Percentiles rank a stretch among this genome's conserved stretches.
phyloP scores from a whole-genome alignment of 2,113 vertebrate species.

The Microtus ochrogaster region DNA sequence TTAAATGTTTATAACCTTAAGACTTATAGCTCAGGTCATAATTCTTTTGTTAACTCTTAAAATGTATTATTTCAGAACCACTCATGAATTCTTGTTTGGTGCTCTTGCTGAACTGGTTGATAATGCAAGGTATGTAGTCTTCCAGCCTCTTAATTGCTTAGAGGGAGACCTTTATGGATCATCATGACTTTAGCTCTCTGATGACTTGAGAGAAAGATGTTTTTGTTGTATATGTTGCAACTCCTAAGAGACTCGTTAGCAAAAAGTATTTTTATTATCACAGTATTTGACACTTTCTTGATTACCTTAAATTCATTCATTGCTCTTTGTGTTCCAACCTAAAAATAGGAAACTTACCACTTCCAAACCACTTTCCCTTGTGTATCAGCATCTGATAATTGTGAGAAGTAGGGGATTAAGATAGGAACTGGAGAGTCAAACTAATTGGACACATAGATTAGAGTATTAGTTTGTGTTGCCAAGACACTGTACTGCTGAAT shows the following conservation, averaged over 20 bases:
- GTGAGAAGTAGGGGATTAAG: slow-evolving; percentile 49
- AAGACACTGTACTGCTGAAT: background rate
- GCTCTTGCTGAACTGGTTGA: slow-evolving; percentile 98
- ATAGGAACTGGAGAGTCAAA: slow-evolving; percentile 36
- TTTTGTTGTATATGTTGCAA: slow-evolving; percentile 29
- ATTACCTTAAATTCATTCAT: slow-evolving; percentile 43
- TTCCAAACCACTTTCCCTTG: slow-evolving; percentile 6
- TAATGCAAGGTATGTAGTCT: slow-evolving; percentile 95
- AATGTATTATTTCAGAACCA: slow-evolving; percentile 91
- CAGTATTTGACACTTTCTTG: slow-evolving; percentile 29
- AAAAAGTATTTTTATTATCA: slow-evolving; percentile 53
- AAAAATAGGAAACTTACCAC: slow-evolving; percentile 42
- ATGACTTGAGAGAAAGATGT: slow-evolving; percentile 27
- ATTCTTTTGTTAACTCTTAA: slow-evolving; percentile 72
- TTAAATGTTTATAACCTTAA: background rate
- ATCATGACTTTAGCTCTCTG: slow-evolving; percentile 14
- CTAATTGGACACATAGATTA: slow-evolving; percentile 27
- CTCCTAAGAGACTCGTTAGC: slow-evolving; percentile 38
- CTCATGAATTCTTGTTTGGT: slow-evolving; percentile 99
- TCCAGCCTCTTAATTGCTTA: background rate
- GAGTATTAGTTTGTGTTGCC: slow-evolving; percentile 50
- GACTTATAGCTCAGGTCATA: background rate
- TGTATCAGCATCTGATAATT: slow-evolving; percentile 61
- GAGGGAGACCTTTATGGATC: slow-evolving; percentile 28
- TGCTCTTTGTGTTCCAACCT: slow-evolving; percentile 8